These are phyloP conservation scores for Drosophila anomalata DNA, from an alignment of 2,888 invertebrate genomes.

Conservation along the genomic window DNA sequence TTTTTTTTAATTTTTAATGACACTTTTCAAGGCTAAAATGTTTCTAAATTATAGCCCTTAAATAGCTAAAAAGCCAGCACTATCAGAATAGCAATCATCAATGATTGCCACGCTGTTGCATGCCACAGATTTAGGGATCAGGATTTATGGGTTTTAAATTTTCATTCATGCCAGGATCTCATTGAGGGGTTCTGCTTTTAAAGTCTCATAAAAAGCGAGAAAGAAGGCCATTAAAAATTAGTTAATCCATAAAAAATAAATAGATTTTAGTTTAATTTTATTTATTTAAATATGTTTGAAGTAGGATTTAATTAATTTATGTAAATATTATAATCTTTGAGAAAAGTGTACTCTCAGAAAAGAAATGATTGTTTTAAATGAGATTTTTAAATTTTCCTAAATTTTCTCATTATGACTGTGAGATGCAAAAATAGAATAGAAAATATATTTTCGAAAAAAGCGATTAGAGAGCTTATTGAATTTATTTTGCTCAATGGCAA, in stretches of 20 bases:
- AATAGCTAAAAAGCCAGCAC: conserved; percentile 4
- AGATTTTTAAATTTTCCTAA: not conserved
- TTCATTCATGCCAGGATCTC: conserved; percentile 23
- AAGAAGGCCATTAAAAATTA: no score
- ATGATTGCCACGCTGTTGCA: conserved; percentile 58
- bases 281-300: no score
- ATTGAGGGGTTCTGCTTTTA: not conserved
- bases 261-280: no score
- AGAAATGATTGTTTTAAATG: not conserved
- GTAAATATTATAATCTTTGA: no score
- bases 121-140: conserved; percentile 34
- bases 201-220: not conserved
- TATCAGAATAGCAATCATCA: conserved; percentile 3
- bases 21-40: not conserved
- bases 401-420: not conserved
- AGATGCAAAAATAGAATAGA: conserved; percentile 2
- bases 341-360: not conserved
- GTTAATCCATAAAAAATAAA: no score
- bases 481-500: not conserved
- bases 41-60: not conserved
- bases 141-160: conserved; percentile 74
- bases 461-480: conserved; percentile 1
- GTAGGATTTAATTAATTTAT: no score
- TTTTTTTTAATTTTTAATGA: not conserved
- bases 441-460: not conserved